These are phyloP conservation scores for Cotesia glomerata DNA, from an alignment of 1,140 invertebrate species.

Conservation along the genomic window DNA sequence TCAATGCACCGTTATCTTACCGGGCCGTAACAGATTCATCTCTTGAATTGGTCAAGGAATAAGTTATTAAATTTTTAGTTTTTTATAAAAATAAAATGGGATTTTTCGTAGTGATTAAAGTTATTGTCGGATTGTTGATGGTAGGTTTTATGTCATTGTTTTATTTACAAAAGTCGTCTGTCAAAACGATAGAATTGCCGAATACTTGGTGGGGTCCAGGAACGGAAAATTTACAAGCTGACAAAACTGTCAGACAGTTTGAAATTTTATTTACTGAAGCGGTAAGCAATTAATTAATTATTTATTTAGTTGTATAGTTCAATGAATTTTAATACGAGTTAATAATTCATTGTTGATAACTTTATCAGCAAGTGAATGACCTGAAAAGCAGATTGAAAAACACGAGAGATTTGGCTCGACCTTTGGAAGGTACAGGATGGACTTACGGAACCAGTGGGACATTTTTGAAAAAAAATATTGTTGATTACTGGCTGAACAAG, in stretches of 20 bases:
- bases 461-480: conserved; percentile 68
- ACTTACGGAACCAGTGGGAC: conserved; percentile 79
- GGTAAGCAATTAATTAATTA: conserved; percentile 45
- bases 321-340: neutral
- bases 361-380: conserved; percentile 55
- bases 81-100: neutral
- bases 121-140: conserved; percentile 14
- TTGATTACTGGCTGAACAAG: conserved; percentile 74
- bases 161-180: conserved; percentile 32
- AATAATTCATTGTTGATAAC: neutral
- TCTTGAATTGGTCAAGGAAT: too few relatives aligned
- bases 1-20: too few relatives aligned
- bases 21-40: too few relatives aligned
- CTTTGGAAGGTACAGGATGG: conserved; percentile 74
- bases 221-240: conserved; percentile 41
- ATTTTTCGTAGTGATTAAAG: neutral
- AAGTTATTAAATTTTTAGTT: too few relatives aligned
- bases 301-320: neutral
- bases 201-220: conserved; percentile 64
- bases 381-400: conserved; percentile 67
- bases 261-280: conserved; percentile 62
- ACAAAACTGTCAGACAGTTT: conserved; percentile 60
- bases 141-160: conserved; percentile 24
- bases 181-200: conserved; percentile 24
- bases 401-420: conserved; percentile 63